phyloP scores from a whole-genome alignment of 2,113 vertebrate genomes.

The Otis tarda region DNA sequence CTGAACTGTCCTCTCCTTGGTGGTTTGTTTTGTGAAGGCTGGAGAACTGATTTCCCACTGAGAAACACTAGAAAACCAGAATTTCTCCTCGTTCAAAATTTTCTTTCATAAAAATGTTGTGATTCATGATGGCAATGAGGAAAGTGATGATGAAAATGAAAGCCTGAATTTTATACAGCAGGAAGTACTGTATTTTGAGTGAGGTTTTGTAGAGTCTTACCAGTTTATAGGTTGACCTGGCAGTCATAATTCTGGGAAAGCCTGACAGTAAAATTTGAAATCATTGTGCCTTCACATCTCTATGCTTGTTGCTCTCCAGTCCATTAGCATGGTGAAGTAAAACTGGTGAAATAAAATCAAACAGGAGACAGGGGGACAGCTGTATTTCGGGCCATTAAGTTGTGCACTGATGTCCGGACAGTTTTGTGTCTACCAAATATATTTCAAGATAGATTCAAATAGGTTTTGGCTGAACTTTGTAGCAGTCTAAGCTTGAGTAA shows the following conservation, averaged over 20 bases:
- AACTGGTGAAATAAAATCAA: constrained; percentile 23
- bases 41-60: neutral
- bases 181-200: neutral
- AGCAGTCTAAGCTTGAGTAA: neutral
- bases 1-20: neutral
- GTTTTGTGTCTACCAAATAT: neutral
- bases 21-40: neutral
- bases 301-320: neutral
- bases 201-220: constrained; percentile 21
- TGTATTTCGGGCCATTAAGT: constrained; percentile 24
- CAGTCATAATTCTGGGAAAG: neutral
- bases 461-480: neutral
- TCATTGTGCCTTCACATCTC: neutral
- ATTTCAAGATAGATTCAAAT: neutral
- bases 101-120: neutral
- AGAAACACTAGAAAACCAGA: neutral
- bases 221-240: constrained; percentile 9
- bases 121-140: neutral
- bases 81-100: neutral
- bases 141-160: neutral
- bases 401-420: neutral
- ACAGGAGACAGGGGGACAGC: neutral
- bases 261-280: constrained; percentile 15
- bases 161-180: neutral
- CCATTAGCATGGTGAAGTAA: neutral